These are phyloP conservation scores for Mellilla xanthometata DNA, from an alignment of 2,888 invertebrate genomes.

Conservation along the genomic window DNA sequence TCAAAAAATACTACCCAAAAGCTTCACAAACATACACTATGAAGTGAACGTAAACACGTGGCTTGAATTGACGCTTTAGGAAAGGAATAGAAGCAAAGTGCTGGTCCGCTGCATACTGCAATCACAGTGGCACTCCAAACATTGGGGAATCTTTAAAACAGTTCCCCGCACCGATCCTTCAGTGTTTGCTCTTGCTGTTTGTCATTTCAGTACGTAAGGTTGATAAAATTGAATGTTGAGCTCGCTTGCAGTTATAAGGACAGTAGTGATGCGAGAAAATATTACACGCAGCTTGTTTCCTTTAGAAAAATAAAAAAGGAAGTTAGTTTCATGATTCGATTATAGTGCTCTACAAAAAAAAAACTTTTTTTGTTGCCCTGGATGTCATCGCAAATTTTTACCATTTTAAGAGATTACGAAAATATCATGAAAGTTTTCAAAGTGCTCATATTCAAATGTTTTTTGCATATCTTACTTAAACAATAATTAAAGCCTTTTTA, in stretches of 20 bases:
- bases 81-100: slow-evolving; percentile 34
- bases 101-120: slow-evolving; percentile 40
- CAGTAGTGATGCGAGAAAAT: slow-evolving; percentile 3
- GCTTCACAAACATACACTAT: slow-evolving; percentile 9
- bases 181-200: slow-evolving; percentile 21
- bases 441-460: no score
- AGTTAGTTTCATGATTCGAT: not conserved
- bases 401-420: no score
- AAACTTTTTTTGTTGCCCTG: no score
- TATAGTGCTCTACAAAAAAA: no score
- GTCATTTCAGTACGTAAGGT: slow-evolving; percentile 12
- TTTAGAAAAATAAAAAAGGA: not conserved
- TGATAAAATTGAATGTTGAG: slow-evolving; percentile 2
- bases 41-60: slow-evolving; percentile 28
- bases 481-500: no score
- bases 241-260: slow-evolving; percentile 3
- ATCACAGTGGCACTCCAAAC: slow-evolving; percentile 43
- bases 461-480: no score
- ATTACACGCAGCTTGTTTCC: not conserved
- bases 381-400: no score
- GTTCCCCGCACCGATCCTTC: slow-evolving; percentile 34
- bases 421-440: no score
- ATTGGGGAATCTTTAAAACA: slow-evolving; percentile 44
- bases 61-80: slow-evolving; percentile 29
- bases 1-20: not conserved